phyloP scores from a whole-genome alignment of 1,140 invertebrate genomes.

The Marisa cornuarietis region DNA sequence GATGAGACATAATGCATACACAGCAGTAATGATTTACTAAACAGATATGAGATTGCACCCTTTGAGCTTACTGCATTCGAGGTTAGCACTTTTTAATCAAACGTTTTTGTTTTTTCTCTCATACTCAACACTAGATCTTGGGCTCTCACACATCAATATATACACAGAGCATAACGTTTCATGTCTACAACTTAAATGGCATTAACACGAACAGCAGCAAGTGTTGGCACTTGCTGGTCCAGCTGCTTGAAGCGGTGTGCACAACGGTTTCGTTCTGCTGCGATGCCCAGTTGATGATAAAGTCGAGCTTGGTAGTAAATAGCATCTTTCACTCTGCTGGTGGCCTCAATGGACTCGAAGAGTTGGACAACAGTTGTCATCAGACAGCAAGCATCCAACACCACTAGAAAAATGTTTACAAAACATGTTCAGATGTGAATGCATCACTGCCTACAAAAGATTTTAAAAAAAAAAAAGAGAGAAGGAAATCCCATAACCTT shows the following conservation, averaged over 20 bases:
- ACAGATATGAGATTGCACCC: too few species aligned
- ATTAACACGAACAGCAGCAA: constrained; percentile 37
- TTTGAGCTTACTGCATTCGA: too few species aligned
- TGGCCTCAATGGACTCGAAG: constrained; percentile 80
- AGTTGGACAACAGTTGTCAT: constrained; percentile 75
- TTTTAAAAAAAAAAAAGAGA: not conserved
- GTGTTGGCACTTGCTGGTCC: constrained; percentile 57
- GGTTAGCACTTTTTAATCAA: too few species aligned
- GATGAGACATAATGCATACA: too few species aligned
- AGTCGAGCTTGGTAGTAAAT: constrained; percentile 56
- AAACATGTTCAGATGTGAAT: too few species aligned
- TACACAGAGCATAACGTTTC: not conserved
- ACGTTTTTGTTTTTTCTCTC: not conserved
- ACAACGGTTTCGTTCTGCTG: constrained; percentile 57
- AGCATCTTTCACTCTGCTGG: constrained; percentile 77
- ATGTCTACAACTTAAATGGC: constrained; percentile 33
- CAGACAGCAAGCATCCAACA: constrained; percentile 72
- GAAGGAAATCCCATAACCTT: not conserved
- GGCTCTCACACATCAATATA: not conserved
- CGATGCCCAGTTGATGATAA: constrained; percentile 56
- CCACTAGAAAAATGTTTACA: constrained; percentile 28
- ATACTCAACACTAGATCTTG: not conserved
- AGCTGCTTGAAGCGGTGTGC: constrained; percentile 59
- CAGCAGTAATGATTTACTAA: too few species aligned
- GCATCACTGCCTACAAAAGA: not conserved